Evolutionary conservation across 2,888 invertebrate species (phyloP).

Genomic region (Tachina fera): DNA sequence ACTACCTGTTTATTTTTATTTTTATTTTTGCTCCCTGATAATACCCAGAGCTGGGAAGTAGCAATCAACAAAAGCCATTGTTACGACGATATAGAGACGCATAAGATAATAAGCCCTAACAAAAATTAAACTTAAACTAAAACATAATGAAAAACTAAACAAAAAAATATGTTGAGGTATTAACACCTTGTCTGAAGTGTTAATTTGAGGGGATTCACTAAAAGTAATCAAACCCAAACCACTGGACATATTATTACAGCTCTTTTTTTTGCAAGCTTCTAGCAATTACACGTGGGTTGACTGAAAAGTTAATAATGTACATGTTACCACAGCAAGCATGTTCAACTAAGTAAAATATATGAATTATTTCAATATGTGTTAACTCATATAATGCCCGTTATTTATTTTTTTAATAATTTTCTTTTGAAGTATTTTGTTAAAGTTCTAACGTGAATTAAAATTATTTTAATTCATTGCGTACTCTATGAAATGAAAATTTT

Average conservation of each 20-base stretch:
- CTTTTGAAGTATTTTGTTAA: too few species aligned
- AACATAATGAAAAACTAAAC: conserved; percentile 20
- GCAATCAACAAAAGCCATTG: conserved; percentile 55
- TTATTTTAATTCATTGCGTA: too few species aligned
- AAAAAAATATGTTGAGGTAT: conserved; percentile 48
- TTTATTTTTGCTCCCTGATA: conserved; percentile 1
- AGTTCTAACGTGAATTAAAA: too few species aligned
- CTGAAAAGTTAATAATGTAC: background rate
- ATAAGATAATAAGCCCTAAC: background rate
- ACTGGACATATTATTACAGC: conserved; percentile 20
- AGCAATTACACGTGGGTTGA: background rate
- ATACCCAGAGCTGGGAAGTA: conserved; percentile 62
- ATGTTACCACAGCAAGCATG: too few species aligned
- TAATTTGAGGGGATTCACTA: conserved; percentile 67
- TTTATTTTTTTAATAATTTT: too few species aligned
- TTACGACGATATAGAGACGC: background rate
- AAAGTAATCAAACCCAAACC: conserved; percentile 60
- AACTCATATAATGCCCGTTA: too few species aligned
- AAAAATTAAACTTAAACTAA: background rate
- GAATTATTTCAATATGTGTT: too few species aligned
- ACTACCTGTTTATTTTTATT: background rate
- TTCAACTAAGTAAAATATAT: too few species aligned
- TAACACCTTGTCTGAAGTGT: conserved; percentile 66
- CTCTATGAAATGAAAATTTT: too few species aligned
- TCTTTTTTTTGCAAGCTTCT: background rate